Base-by-base conservation (phyloP, 2,888 invertebrate species). In the Habroteleia sp. region DNA sequence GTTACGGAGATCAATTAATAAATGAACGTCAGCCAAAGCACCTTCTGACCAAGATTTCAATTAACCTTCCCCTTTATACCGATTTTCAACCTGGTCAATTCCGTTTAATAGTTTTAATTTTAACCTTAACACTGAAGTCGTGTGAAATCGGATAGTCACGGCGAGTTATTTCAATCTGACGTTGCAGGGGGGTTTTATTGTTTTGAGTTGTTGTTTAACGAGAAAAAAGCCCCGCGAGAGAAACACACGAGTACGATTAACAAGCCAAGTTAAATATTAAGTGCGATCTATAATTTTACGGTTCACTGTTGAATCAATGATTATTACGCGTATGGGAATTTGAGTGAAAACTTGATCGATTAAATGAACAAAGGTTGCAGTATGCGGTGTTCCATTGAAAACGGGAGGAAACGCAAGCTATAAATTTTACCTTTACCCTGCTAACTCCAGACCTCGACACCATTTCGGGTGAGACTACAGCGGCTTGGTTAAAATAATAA, bases 391-490 rank as follows among this genome's bases (percentile, higher is more conserved):
- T 2, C 11, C 10, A 7, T 4, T 8, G 10, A 54, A 37, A 29
- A 16, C n/a, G 35, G 56, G 68, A 48, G 10, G 52, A 33, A 46
- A 41, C 25, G 5, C 25, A 2, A 27, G 33, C 29, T 1, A 56
- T 58, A 68, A 68, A 68, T 68, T 54, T 31, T 23, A 41, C 48
- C 48, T 41, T 58, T 48, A 41, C 3, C 66, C 66, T 17, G 58
- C 41, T 68, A 68, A 68, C 27, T 48, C 58, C 56, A 23, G 25
- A 8, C 29, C 33, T 31, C 16, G 17, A 39, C 54, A 23, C 37
- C 56, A 4, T 37, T 25, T 10, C 4, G 7, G 7, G 27, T 10
- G 1, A 8, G 29, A 6, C 8, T 27, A 10, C 2, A 1, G 10
- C 2, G 2, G 10, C 10, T 10, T 6, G 29, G 10, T 4, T 2